Conservation (phyloP, 2,888 invertebrate species). For the Leptinotarsa rubiginosa region DNA sequence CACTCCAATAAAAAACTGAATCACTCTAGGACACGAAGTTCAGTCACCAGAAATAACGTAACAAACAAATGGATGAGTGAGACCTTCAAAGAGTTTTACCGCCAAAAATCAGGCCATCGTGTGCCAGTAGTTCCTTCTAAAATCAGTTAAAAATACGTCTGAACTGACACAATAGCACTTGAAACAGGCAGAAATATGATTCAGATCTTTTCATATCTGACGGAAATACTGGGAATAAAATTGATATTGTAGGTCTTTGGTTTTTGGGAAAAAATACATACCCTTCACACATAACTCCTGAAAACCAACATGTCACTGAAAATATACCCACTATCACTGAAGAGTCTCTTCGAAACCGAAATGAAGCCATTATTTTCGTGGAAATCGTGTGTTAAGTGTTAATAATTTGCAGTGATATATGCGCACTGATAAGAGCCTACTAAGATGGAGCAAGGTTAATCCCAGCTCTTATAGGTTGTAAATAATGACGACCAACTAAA, state of each 20-base stretch:
- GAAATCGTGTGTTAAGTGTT: conserved; percentile 17
- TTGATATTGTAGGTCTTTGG: no score
- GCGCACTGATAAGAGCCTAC: conserved; percentile 43
- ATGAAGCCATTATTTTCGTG: not conserved
- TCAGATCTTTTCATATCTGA: no score
- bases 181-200: no score
- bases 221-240: no score
- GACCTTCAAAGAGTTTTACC: not conserved
- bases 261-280: not conserved
- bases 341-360: not conserved
- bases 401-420: conserved; percentile 39
- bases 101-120: not conserved
- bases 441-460: conserved; percentile 48
- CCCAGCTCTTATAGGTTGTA: conserved; percentile 47
- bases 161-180: not conserved
- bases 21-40: conserved; percentile 2
- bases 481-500: conserved; percentile 44
- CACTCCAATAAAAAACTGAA: not conserved
- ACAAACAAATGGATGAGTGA: not conserved
- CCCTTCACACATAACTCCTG: not conserved
- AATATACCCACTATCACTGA: conserved; percentile 7
- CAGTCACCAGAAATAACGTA: conserved; percentile 1
- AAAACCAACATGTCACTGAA: not conserved
- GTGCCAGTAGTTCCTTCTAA: no score
- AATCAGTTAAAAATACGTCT: not conserved